A percentile compares a stretch with the other conserved stretches of the same genome.
phyloP scores from a whole-genome alignment of 2,888 invertebrate genomes.

The Parnassius mnemosyne region DNA sequence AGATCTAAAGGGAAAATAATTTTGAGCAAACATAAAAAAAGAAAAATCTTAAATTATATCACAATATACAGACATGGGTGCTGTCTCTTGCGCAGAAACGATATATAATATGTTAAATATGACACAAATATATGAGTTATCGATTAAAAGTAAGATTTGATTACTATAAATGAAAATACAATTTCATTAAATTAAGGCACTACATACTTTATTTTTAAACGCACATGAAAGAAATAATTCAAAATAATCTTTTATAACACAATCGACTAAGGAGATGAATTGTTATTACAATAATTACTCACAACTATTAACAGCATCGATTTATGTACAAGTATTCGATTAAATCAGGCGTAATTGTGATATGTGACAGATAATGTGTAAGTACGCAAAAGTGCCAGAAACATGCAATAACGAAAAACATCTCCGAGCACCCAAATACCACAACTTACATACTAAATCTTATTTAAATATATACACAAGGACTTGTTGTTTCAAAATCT shows the following conservation, averaged over 20 bases:
- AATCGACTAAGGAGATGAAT: constrained; percentile 38
- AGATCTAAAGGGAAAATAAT: constrained; percentile 60
- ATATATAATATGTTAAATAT: constrained; percentile 7
- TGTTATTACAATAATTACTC: constrained; percentile 43
- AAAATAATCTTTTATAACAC: constrained; percentile 27
- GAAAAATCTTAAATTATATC: constrained; percentile 65
- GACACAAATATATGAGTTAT: constrained; percentile 28
- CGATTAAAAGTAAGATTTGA: constrained; percentile 21
- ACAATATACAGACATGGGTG: constrained; percentile 60
- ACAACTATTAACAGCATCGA: constrained; percentile 40
- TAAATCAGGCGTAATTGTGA: constrained; percentile 50
- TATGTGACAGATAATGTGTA: constrained; percentile 56
- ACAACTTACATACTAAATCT: constrained; percentile 38
- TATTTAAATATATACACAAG: constrained; percentile 42
- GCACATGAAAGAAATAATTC: constrained; percentile 28
- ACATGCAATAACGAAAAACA: constrained; percentile 39
- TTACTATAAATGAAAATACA: constrained; percentile 22
- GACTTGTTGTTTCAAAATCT: constrained; percentile 10
- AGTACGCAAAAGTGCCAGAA: constrained; percentile 38
- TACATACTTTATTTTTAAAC: constrained; percentile 39
- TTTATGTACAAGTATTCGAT: constrained; percentile 54
- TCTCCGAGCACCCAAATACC: constrained; percentile 50
- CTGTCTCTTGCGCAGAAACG: constrained; percentile 45
- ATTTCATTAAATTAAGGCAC: constrained; percentile 60
- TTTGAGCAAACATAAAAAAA: constrained; percentile 66